Evolutionary conservation across 1,140 invertebrate species (phyloP).

Genomic region (Drosophila tani): DNA sequence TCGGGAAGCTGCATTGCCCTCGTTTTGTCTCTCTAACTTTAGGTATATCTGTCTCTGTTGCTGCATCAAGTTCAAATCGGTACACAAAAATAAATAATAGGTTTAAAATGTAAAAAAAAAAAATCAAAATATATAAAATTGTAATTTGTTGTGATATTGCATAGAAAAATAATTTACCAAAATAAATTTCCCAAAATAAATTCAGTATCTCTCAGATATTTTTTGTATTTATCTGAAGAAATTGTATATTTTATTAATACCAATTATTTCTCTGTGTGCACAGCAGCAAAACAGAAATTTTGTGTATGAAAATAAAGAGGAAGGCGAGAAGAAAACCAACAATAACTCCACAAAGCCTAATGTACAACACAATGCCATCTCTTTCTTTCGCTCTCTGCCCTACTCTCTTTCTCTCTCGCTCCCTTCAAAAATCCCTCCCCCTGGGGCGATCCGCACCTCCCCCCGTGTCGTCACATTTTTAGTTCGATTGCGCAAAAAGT

Average conservation of each 20-base stretch:
- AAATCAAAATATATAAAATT: background rate
- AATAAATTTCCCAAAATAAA: background rate
- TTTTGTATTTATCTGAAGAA: no score
- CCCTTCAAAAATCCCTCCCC: conserved; percentile 18
- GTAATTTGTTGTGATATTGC: background rate
- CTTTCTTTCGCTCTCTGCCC: conserved; percentile 16
- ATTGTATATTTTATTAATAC: background rate
- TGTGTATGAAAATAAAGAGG: conserved; percentile 13
- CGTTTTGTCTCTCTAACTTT: background rate
- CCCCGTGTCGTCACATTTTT: conserved; percentile 61
- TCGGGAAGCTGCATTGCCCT: conserved; percentile 25
- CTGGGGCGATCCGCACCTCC: conserved; percentile 11
- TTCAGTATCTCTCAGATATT: no score
- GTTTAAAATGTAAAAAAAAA: background rate
- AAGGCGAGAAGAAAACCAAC: conserved; percentile 24
- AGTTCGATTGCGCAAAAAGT: conserved; percentile 82
- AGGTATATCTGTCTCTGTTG: background rate
- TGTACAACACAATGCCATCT: conserved; percentile 17
- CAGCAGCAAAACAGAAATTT: conserved; percentile 24
- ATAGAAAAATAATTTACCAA: background rate
- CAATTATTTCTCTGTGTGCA: background rate
- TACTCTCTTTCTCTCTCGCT: conserved; percentile 3
- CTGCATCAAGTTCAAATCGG: conserved; percentile 13
- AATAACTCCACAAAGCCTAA: conserved; percentile 30
- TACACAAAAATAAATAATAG: conserved; percentile 4